These are phyloP conservation scores for Sphinx pinastri DNA, from an alignment of 2,888 invertebrate species.

Conservation along the genomic window DNA sequence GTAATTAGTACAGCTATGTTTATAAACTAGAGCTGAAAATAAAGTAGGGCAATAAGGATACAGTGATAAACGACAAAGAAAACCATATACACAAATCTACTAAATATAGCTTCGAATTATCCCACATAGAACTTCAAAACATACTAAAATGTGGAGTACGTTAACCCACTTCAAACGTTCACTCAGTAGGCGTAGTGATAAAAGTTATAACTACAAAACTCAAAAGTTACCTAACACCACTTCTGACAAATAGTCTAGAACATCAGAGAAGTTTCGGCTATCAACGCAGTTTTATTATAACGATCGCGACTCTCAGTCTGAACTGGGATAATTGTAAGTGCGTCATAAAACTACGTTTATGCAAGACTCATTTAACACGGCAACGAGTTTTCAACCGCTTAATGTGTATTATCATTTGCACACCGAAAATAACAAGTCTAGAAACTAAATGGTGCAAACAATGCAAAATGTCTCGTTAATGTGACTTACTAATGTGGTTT, in stretches of 20 bases:
- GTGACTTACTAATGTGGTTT: neutral
- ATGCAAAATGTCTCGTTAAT: neutral
- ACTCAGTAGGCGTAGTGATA: neutral
- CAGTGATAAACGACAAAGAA: neutral
- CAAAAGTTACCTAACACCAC: slow-evolving; percentile 3
- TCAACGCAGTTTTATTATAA: neutral
- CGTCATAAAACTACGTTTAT: slow-evolving; percentile 16
- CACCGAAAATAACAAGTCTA: slow-evolving; percentile 3
- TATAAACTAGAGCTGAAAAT: neutral
- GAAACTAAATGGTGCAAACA: neutral
- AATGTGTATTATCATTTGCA: neutral
- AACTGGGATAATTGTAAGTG: neutral
- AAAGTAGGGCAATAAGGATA: neutral
- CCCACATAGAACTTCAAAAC: neutral
- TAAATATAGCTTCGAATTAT: neutral
- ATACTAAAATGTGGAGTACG: neutral
- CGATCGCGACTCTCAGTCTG: slow-evolving; percentile 1
- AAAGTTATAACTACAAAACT: neutral
- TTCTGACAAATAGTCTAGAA: slow-evolving; percentile 1
- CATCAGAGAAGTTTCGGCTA: neutral
- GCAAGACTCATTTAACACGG: neutral
- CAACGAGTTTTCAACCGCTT: neutral
- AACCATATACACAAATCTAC: neutral
- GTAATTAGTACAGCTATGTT: neutral
- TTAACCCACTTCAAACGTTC: slow-evolving; percentile 7